Conservation (phyloP, 2,113 vertebrate species). For the Oncorhynchus kisutch region DNA sequence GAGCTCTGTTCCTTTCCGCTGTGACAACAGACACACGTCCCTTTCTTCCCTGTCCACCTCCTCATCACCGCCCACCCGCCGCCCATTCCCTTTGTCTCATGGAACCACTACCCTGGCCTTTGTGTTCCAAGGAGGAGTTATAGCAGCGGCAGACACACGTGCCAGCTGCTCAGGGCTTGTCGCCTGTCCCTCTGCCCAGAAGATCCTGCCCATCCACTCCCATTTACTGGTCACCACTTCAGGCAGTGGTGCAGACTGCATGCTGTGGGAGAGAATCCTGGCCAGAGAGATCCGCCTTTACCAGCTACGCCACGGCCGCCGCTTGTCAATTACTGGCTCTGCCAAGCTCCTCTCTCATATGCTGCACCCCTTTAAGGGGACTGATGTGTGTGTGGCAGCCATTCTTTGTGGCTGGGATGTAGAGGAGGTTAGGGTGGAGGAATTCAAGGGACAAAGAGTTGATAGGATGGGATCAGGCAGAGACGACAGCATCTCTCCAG, state of each 20-base stretch:
- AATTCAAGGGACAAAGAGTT: neutral
- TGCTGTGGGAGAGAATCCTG: conserved; percentile 76
- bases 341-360: conserved; percentile 78
- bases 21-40: neutral
- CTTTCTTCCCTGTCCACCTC: conserved; percentile 3
- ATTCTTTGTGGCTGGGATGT: conserved; percentile 81
- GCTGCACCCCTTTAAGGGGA: conserved; percentile 77
- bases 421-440: conserved; percentile 15
- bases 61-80: conserved; percentile 26
- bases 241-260: conserved; percentile 80
- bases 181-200: conserved; percentile 69
- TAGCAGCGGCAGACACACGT: conserved; percentile 81
- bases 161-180: conserved; percentile 78
- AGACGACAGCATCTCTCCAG: neutral
- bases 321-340: conserved; percentile 72
- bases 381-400: conserved; percentile 80
- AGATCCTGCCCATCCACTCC: conserved; percentile 78
- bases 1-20: conserved; percentile 33
- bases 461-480: neutral
- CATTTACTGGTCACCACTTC: conserved; percentile 81
- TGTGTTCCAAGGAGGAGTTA: conserved; percentile 77
- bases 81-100: conserved; percentile 69
- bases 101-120: conserved; percentile 84
- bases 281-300: conserved; percentile 76
- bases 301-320: conserved; percentile 67